Base-by-base conservation (phyloP, 2,797 vertebrate genomes). In the Brotula barbata region DNA sequence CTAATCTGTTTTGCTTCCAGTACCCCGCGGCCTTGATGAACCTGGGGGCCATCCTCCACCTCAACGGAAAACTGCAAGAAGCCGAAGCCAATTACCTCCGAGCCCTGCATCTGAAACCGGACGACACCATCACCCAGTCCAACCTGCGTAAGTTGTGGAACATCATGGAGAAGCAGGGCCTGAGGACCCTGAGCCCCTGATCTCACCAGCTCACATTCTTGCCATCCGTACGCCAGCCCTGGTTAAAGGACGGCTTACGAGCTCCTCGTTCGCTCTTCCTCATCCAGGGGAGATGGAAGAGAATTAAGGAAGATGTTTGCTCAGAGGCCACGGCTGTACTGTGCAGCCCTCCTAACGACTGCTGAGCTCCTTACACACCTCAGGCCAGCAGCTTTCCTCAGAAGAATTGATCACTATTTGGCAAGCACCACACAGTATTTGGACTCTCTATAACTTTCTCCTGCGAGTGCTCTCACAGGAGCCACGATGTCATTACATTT, bases 91-190 rank as follows among this genome's bases (percentile, higher is more conserved):
- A 99, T 91, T 99, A 99, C 89, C 94, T 99, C 74, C 89, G 91
- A 80, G 97, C 97, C 11, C 93, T 99, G 66, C 94, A 92, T 64
- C 93, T 98, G 78, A 99, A 99, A 73, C 96, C 96, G 0, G 96
- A 99, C 31, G 97, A 99, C 72, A 83, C 91, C 83, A 99, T 99
- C 89, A 99, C 97, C 9, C 97, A 98, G 85, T 99, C 97, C 60
- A 99, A 99, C 83, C 90, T 99, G 75, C 96, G 96, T 51, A 99
- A 99, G 84, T 89, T 99, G 51, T 97, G 96, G 96, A 99, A 99
- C 88, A 98, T 99, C 86, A 99, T 99, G 96, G 96, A 98, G 85
- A 99, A 99, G 68, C 96, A 98, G 91, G 96, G 97, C 81, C 85
- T 98, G 86, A 95, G 92, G 91, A 98, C 89, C 75, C 81, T 21